These are phyloP conservation scores for Scopus umbretta DNA, from an alignment of 2,113 vertebrate species.

Conservation along the genomic window DNA sequence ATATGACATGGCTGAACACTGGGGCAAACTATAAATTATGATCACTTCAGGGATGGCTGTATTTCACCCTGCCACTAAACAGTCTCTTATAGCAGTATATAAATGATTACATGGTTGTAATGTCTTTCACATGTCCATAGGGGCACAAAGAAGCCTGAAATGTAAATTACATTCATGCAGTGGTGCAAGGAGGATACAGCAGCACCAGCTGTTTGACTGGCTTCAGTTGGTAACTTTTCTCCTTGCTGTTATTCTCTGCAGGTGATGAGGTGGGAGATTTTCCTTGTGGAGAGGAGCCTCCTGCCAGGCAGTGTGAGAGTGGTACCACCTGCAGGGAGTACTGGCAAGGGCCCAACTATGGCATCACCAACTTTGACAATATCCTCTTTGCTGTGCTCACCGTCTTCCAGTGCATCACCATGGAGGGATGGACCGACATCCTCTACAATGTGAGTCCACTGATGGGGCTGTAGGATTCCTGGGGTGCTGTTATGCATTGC, in stretches of 20 bases:
- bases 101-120: neutral
- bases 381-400: slow-evolving; percentile 94
- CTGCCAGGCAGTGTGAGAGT: slow-evolving; percentile 80
- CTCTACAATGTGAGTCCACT: slow-evolving; percentile 88
- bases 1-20: neutral
- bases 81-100: neutral
- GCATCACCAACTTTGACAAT: slow-evolving; percentile 98
- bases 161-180: neutral
- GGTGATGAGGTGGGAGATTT: slow-evolving; percentile 84
- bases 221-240: neutral
- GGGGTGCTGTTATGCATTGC: neutral
- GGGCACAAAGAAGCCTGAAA: neutral
- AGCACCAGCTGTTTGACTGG: neutral
- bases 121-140: rapidly evolving
- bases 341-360: slow-evolving; percentile 93
- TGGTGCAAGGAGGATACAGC: neutral
- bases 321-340: slow-evolving; percentile 81
- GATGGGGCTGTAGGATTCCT: neutral
- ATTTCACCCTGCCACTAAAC: neutral
- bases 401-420: slow-evolving; percentile 98
- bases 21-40: neutral
- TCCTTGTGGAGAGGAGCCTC: slow-evolving; percentile 84
- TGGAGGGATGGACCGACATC: slow-evolving; percentile 98
- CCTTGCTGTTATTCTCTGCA: neutral
- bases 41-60: neutral